Base-by-base conservation (phyloP, 2,113 vertebrate genomes). In the Climacteris rufus region DNA sequence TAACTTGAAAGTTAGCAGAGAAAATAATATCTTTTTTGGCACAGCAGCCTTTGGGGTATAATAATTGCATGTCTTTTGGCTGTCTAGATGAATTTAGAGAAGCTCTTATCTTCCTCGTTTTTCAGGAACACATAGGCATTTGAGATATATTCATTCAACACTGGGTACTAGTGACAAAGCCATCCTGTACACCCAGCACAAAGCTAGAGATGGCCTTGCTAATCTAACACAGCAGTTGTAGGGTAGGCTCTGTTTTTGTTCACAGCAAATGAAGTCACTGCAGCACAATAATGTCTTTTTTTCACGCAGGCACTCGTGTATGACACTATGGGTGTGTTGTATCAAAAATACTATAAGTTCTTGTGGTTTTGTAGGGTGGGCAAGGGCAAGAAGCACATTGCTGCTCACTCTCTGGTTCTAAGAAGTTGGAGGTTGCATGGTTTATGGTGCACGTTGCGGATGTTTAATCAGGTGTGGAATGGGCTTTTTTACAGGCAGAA, bases 81-180 rank as follows among this genome's bases (percentile, higher is more conserved):
- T 80, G 70, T 69, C 63, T 40, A 31, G 42, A 23, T 61, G 40
- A 60, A 60, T 80, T 69, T 28, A 53, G 49, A 69, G 37, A 15
- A 68, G 7, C 39, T 74, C 50, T n/a, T n/a, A n/a, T n/a, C n/a
- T 68, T 90, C 44, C 71, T 85, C 71, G 31, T 74, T 71, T 86
- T 90, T 76, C n/a, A 61, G 80, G 15, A 80, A 18, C 0, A 0
- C 25, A 4, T 27, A 28, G 2, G 8, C 1, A 3, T 64, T 65
- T 91, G 50, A 52, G n/a, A 49, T 76, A 33, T 60, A 39, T 64
- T 45, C 3, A 5, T 69, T 86, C 37, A 33, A 0, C 0, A 0
- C 42, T 52, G 53, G 33, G 11, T 2, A 1, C 12, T 64, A 15
- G 35, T 28, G 39, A 66, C 9, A 20, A 85, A 83, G 40, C 44